Evolutionary conservation across 2,797 vertebrate genomes (phyloP), one percentile per base, ranked within the genome.

Genomic region (Halcyon smyrnensis): DNA sequence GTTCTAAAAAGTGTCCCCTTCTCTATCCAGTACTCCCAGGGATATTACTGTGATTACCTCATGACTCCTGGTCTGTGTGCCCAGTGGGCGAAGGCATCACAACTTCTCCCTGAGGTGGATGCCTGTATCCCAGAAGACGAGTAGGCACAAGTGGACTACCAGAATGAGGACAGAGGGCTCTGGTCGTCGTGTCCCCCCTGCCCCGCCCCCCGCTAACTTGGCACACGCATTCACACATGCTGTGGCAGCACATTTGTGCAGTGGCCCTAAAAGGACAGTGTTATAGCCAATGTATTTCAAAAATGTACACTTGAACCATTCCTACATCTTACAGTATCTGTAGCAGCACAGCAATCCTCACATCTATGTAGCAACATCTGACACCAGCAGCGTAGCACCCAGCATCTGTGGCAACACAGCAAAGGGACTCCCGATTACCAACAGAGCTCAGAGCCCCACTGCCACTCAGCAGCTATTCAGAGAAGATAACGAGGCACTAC

Each of bases 401-500:
- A 32, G 30, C 21, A 24, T 12, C n/a, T 46, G 4, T 21, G 15
- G 14, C 37, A 79, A 12, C 25, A 23, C 20, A 73, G 50, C 16
- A 80, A 51, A 68, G 9, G 16, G 16, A 77, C 9, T 5, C 68
- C 36, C 70, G 18, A 32, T 2, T 6, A 53, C 27, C 8, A 79
- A 12, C 13, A 79, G 39, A 89, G 20, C 15, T 73, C 53, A 23
- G 14, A 45, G 20, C 15, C 13, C 14, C 25, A 28, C 21, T 32
- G 46, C 48, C 51, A n/a, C 43, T 37, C 39, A 77, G 23, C 15
- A 94, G 45, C 30, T 77, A 5, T 6, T 90, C 64, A 39, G n/a
- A 67, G 89, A 51, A 71, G 17, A 28, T 67, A 71, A 34, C 0
- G 0, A 68, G 53, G 8, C 13, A 4, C 28, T 68, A 13, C 8